Evolutionary conservation across 2,888 invertebrate species (phyloP).

Genomic region (Punctoribates punctum): DNA sequence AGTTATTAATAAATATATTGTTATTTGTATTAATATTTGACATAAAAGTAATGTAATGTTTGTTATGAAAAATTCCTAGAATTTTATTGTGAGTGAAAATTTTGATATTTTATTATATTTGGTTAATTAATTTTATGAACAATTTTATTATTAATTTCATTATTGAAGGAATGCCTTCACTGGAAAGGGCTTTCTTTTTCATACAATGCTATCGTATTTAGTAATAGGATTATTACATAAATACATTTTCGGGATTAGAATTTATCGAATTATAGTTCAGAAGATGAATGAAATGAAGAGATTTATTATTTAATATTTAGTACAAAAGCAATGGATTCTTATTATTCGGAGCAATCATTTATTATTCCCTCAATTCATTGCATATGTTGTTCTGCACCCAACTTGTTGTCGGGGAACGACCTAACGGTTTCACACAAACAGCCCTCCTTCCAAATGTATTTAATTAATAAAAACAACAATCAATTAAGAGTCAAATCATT

Average conservation of each 20-base stretch:
- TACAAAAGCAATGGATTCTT: neutral
- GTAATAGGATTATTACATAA: constrained; percentile 10
- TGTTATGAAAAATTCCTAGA: neutral
- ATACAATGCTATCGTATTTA: neutral
- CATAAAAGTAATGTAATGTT: no score
- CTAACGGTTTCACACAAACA: neutral
- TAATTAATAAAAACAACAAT: constrained; percentile 6
- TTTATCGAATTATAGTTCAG: neutral
- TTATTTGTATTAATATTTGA: no score
- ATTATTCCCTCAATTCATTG: neutral
- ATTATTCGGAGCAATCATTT: neutral
- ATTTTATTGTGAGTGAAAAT: neutral
- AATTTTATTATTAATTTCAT: constrained; percentile 1
- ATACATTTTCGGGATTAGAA: constrained; percentile 10
- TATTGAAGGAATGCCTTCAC: neutral
- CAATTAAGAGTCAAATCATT: constrained; percentile 1
- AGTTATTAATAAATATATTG: no score
- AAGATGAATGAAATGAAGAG: constrained; percentile 5
- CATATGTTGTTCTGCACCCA: neutral
- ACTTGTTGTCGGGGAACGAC: neutral
- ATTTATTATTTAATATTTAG: neutral
- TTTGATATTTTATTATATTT: neutral
- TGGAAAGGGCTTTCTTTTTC: neutral
- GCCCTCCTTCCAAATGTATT: neutral
- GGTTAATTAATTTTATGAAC: neutral